Base-by-base conservation (phyloP, 2,113 vertebrate genomes). In the Calidris pygmaea region DNA sequence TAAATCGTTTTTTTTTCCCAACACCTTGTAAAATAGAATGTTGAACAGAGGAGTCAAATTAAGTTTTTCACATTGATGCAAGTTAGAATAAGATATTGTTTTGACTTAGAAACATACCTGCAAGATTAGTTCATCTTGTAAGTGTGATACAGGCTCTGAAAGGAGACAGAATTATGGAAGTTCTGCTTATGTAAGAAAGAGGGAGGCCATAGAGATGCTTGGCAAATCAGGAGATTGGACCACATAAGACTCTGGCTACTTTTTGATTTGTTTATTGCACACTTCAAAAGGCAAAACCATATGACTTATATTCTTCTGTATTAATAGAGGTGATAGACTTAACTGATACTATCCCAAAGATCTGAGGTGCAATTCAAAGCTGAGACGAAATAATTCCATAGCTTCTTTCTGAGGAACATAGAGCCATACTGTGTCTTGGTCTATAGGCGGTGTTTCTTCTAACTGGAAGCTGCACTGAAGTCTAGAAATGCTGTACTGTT, bases 341-440 rank as follows among this genome's bases (percentile, higher is more conserved):
- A 41, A 24, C 35, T 82, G 34, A 53, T 66, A 53, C 8, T 62
- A 7, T 55, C n/a, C 21, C 45, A 63, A 66, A 41, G 41, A 70
- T 18, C 21, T 1, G 1, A 92, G 45, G 59, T 66, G 41, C 37
- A 83, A 16, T 70, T 86, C 50, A 86, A 92, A 92, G 50, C 17
- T 34, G 48, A 85, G 32, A 30, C 41, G 12, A 52, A 67, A 26
- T 37, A 67, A 77, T 78, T 75, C 56, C 30, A 17, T 60, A 16
- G 85, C 53, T 95, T 95, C 87, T 94, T 95, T 95, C 85, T 96
- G 73, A 90, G 60, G 67, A 97, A 43, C 63, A 72, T 6, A 30
- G 47, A 78, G 35, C 30, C 65, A 20, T 50, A 26, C 12, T 1
- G 0, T 22, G 5, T 34, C 70, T 81, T 77, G 53, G 34, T 78